Evolutionary conservation across 1,140 invertebrate species (phyloP).

Genomic region (Drosophila athabasca): DNA sequence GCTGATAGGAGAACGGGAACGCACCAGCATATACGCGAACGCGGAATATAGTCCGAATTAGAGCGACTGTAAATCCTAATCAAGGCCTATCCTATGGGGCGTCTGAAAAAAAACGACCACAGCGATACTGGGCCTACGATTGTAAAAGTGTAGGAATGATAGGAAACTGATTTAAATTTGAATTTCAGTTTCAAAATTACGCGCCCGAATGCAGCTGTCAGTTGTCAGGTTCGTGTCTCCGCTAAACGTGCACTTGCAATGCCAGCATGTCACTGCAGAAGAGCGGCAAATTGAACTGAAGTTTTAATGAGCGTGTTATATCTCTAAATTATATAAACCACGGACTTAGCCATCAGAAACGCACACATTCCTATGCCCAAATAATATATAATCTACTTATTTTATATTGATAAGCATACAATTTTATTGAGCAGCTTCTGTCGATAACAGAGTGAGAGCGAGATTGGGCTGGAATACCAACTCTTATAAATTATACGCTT

Average conservation of each 20-base stretch:
- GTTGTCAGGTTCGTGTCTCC: constrained; percentile 19
- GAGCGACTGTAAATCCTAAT: neutral
- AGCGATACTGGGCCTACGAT: constrained; percentile 15
- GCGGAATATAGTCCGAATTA: neutral
- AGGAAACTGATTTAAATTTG: neutral
- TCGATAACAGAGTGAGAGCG: too few relatives aligned
- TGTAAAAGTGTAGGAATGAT: neutral
- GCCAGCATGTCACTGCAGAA: neutral
- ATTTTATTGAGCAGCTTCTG: constrained; percentile 10
- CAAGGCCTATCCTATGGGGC: neutral
- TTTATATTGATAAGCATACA: constrained; percentile 14
- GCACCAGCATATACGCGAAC: neutral
- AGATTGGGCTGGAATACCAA: too few relatives aligned
- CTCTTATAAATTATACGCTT: too few relatives aligned
- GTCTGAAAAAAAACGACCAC: constrained; percentile 17
- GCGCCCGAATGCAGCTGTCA: constrained; percentile 22
- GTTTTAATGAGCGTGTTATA: neutral
- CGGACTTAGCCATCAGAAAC: too few relatives aligned
- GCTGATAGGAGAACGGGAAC: constrained; percentile 15
- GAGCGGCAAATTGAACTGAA: constrained; percentile 13
- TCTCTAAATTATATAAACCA: too few relatives aligned
- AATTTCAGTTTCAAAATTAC: constrained; percentile 4
- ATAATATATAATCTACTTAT: constrained; percentile 29
- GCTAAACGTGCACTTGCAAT: constrained; percentile 21
- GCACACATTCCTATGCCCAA: neutral